A percentile compares a stretch with the other conserved stretches of the same genome.
Conservation (phyloP, 2,113 vertebrate species). For the Paratilapia polleni region DNA sequence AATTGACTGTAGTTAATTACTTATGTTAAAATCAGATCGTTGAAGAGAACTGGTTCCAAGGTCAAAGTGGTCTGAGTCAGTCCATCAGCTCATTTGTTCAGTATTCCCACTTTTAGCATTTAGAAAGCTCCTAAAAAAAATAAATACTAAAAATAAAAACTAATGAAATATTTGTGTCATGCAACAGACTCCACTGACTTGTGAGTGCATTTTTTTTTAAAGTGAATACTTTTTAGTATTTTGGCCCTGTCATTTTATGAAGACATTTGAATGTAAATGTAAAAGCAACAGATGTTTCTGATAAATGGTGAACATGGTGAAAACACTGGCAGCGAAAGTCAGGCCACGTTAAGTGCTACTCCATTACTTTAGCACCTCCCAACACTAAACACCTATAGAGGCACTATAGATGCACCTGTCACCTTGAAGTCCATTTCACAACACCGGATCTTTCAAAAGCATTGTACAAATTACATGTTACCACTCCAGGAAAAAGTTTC, state of each 20-base stretch:
- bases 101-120: neutral
- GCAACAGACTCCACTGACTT: neutral
- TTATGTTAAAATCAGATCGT: conserved; percentile 18
- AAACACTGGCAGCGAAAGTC: conserved; percentile 35
- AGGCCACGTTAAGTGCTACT: conserved; percentile 29
- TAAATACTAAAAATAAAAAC: too few species aligned
- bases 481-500: neutral
- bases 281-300: neutral
- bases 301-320: conserved; percentile 25
- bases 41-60: conserved; percentile 5
- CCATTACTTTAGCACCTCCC: too few species aligned
- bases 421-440: conserved; percentile 43
- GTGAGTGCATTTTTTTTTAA: neutral
- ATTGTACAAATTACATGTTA: conserved; percentile 5
- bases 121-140: neutral
- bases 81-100: neutral
- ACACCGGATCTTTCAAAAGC: conserved; percentile 17
- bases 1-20: conserved; percentile 31
- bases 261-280: conserved; percentile 1
- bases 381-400: conserved; percentile 7
- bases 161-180: neutral
- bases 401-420: conserved; percentile 14
- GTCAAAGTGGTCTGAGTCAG: neutral
- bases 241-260: neutral
- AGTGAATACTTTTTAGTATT: neutral